Conservation (phyloP, 2,888 invertebrate genomes). For the Dicyrtomina minuta region DNA sequence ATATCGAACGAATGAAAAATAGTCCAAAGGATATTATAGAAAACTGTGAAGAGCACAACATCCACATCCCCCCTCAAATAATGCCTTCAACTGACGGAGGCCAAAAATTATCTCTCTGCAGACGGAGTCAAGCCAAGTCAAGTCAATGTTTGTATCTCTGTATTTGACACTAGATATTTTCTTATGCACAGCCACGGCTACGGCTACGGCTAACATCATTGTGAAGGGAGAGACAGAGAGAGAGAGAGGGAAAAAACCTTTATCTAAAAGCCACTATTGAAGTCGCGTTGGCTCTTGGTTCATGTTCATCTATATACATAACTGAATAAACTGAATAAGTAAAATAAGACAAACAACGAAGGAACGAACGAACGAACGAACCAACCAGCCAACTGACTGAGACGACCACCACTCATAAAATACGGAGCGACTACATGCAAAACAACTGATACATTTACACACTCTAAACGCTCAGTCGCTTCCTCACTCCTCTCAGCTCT, state of each 20-base stretch:
- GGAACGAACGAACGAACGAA: no score
- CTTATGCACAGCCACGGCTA: neutral
- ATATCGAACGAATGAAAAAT: no score
- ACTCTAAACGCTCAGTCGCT: neutral
- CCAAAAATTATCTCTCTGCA: conserved; percentile 3
- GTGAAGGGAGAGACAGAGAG: neutral
- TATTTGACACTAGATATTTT: neutral
- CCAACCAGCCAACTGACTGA: neutral
- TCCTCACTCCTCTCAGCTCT: neutral
- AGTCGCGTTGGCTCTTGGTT: neutral
- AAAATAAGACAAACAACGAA: conserved; percentile 13
- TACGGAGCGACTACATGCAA: conserved; percentile 16
- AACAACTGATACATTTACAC: conserved; percentile 17
- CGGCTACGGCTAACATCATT: neutral
- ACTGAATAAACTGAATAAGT: no score
- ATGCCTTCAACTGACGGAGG: neutral
- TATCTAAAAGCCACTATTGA: conserved; percentile 15
- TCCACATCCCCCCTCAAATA: neutral
- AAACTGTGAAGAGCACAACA: neutral
- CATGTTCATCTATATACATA: no score
- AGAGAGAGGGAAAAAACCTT: neutral
- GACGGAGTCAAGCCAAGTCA: conserved; percentile 2
- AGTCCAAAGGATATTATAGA: no score
- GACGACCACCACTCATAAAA: conserved; percentile 17
- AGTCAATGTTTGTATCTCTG: conserved; percentile 1